Evolutionary conservation across 1,140 invertebrate species (phyloP).

Genomic region (Aricia agestis): DNA sequence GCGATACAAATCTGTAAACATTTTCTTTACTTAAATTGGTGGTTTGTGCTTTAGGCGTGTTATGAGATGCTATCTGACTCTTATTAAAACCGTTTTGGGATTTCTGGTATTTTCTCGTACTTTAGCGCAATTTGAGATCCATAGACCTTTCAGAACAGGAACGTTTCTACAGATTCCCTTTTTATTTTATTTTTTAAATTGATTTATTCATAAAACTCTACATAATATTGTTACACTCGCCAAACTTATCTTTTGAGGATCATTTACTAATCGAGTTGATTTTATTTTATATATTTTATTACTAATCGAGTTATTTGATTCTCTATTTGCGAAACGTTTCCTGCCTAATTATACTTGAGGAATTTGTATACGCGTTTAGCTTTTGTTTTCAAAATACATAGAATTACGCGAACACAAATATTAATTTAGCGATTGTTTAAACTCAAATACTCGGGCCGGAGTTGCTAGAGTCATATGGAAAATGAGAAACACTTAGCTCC

Average conservation of each 20-base stretch:
- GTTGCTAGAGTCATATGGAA: background rate
- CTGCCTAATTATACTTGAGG: background rate
- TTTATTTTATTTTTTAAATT: too few species aligned
- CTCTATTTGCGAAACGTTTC: background rate
- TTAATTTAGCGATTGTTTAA: conserved; percentile 5
- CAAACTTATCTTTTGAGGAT: background rate
- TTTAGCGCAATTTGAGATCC: background rate
- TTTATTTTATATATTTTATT: too few species aligned
- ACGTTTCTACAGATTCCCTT: background rate
- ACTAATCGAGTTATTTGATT: background rate
- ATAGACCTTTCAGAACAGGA: background rate
- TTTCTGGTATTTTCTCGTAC: background rate
- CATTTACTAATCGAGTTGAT: background rate
- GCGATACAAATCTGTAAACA: conserved; percentile 10
- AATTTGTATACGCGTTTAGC: background rate
- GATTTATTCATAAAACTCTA: too few species aligned
- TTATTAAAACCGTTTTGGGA: background rate
- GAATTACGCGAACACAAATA: background rate
- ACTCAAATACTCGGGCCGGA: background rate
- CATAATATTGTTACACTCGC: too few species aligned
- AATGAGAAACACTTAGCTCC: too few species aligned
- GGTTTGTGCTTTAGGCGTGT: background rate
- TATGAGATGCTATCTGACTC: background rate
- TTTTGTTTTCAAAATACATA: conserved; percentile 6
- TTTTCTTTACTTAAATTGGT: conserved; percentile 7